phyloP scores from a whole-genome alignment of 2,888 invertebrate species.

The Platypus cylindrus region DNA sequence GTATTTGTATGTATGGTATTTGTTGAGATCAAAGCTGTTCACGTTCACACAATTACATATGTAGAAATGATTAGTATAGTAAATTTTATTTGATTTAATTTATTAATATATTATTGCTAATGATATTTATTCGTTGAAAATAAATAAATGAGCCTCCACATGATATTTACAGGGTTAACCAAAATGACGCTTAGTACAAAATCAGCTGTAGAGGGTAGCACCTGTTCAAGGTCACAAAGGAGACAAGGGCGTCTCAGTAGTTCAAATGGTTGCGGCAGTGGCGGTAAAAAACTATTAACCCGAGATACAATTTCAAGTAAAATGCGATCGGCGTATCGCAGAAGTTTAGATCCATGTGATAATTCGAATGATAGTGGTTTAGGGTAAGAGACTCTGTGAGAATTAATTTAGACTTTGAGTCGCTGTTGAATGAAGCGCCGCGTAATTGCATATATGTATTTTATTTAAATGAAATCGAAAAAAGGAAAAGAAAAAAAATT shows the following conservation, averaged over 20 bases:
- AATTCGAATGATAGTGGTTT: conserved; percentile 85
- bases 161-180: conserved; percentile 33
- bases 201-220: conserved; percentile 43
- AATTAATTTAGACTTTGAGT: too few relatives aligned
- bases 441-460: too few relatives aligned
- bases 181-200: conserved; percentile 59
- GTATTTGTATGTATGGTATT: too few relatives aligned
- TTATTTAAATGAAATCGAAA: too few relatives aligned
- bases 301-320: conserved; percentile 31
- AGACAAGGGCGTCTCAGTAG: conserved; percentile 56
- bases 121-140: neutral
- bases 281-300: conserved; percentile 32
- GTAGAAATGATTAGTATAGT: too few relatives aligned
- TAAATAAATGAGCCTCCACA: neutral
- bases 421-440: too few relatives aligned
- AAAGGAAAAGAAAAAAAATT: too few relatives aligned
- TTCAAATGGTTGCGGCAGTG: too few relatives aligned
- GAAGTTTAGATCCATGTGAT: conserved; percentile 53
- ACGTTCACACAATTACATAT: too few relatives aligned
- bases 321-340: conserved; percentile 28
- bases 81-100: too few relatives aligned
- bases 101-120: too few relatives aligned
- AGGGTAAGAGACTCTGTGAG: conserved; percentile 39
- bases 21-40: too few relatives aligned
- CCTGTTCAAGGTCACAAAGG: conserved; percentile 51